A percentile compares a stretch with the other conserved stretches of the same genome.
phyloP scores from a whole-genome alignment of 2,888 invertebrate genomes.

The Xestia c-nigrum region DNA sequence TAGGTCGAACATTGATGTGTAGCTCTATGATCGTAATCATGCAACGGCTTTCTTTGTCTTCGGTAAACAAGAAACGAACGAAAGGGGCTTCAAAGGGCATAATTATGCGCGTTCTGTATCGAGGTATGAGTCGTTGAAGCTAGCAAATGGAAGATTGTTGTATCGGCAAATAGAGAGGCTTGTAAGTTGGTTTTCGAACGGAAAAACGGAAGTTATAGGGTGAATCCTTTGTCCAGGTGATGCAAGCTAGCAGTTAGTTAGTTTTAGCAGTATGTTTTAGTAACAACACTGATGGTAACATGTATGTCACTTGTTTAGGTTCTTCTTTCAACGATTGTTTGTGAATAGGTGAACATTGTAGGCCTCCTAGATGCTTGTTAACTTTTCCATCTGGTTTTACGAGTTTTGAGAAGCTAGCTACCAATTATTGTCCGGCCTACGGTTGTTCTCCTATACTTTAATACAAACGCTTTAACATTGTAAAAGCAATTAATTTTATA shows the following conservation, averaged over 20 bases:
- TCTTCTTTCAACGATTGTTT: neutral
- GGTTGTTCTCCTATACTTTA: neutral
- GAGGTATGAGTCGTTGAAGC: neutral
- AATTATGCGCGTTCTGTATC: neutral
- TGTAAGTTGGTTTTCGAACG: neutral
- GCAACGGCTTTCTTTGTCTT: constrained; percentile 43
- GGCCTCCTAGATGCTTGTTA: neutral
- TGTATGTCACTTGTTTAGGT: neutral
- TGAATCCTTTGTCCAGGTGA: neutral
- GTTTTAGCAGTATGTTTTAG: neutral
- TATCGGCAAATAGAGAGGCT: neutral
- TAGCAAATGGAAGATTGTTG: neutral
- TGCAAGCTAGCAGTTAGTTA: neutral
- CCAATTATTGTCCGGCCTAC: neutral
- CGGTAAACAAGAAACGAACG: constrained; percentile 8
- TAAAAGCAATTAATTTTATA: neutral
- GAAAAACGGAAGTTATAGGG: neutral
- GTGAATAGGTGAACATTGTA: neutral
- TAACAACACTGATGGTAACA: neutral
- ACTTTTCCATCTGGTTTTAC: neutral
- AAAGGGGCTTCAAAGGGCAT: constrained; percentile 14
- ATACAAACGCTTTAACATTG: neutral
- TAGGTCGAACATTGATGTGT: constrained; percentile 48
- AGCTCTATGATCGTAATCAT: constrained; percentile 37
- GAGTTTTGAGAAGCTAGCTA: neutral